Evolutionary conservation across 2,888 invertebrate species (phyloP), one percentile per base, ranked within the genome.

Genomic region (Lithophane semibrunnea): DNA sequence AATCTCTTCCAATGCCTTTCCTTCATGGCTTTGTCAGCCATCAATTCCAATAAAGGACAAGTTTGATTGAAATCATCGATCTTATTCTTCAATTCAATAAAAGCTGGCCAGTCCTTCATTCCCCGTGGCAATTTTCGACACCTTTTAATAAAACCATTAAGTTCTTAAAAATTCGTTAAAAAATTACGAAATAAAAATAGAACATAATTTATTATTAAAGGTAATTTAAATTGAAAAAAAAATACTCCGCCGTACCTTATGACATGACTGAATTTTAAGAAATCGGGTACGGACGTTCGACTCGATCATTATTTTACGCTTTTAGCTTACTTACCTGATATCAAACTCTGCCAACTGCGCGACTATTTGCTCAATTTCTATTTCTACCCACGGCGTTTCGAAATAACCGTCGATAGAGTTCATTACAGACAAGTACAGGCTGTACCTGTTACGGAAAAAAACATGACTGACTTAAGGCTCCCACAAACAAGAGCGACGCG

Each of bases 21-120:
- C 91, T 98, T 98, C 98, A 98, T 98, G 2, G 98, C 97, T 91
- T 98, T 98, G 90, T 98, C 98, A 7, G 99, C 98, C 99, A 99
- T 99, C 85, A 99, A 90, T 92, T 99, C 98, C 49, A 99, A 93
- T 54, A 99, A 92, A 0, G 99, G 99, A 91, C 98, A 98, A 13
- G 98, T 98, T 93, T 99, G 98, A 91, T 98, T 99, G 92, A 99
- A 99, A 91, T 99, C 99, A 87, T 99, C 99, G 80, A 99, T 99
- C 94, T 98, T 99, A 84, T 98, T 98, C 91, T 98, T 99, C 77
- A 99, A 94, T 86, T 98, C 99, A 73, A 98, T 97, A 91, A 97
- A 99, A 0, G 99, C 99, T 0, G 98, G 98, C 99, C 99, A 99
- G 73, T 98, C 98, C 91, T 98, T 98, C 97, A 99, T 98, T 0